Evolutionary conservation across 2,888 invertebrate genomes (phyloP).

Genomic region (Spilarctia lutea): DNA sequence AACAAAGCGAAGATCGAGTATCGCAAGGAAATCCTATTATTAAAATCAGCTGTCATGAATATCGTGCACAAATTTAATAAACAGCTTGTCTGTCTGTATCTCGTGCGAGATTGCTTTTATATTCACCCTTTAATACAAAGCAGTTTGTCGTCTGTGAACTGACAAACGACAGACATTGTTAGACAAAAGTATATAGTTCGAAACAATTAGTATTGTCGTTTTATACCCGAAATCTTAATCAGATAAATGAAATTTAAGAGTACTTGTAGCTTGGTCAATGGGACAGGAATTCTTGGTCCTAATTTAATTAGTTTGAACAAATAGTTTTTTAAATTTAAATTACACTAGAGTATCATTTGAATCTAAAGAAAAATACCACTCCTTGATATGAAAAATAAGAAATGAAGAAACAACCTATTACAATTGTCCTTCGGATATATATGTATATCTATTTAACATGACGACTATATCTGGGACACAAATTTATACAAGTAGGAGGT

Average conservation of each 20-base stretch:
- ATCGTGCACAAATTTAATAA: conserved; percentile 54
- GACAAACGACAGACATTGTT: not conserved
- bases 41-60: conserved; percentile 39
- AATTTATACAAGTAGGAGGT: not conserved
- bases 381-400: no score
- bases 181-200: not conserved
- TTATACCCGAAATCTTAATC: no score
- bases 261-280: no score
- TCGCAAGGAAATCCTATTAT: conserved; percentile 28
- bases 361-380: not conserved
- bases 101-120: conserved; percentile 72
- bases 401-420: no score
- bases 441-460: not conserved
- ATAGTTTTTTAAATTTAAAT: no score
- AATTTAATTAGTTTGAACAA: no score
- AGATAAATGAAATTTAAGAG: no score
- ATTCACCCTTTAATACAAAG: conserved; percentile 48
- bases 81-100: conserved; percentile 58
- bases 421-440: no score
- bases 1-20: not conserved
- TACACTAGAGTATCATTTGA: no score
- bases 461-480: not conserved
- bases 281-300: not conserved
- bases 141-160: conserved; percentile 7
- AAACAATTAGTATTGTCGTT: not conserved